Evolutionary conservation across 2,888 invertebrate genomes (phyloP).

Genomic region (Epirrita christyi): DNA sequence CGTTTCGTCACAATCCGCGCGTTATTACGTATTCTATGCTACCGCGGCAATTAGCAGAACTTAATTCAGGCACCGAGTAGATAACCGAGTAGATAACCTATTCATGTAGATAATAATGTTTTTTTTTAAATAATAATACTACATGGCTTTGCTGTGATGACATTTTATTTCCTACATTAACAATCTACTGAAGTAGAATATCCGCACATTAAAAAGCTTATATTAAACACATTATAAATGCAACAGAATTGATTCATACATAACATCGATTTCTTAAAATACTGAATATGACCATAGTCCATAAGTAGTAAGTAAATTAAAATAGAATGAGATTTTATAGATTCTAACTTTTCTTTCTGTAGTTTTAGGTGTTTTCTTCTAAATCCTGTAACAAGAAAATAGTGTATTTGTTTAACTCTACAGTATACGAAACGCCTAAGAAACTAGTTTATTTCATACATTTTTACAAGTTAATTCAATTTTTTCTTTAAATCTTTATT

Average conservation of each 20-base stretch:
- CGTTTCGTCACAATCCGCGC: no score
- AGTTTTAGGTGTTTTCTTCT: slow-evolving; percentile 36
- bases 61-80: no score
- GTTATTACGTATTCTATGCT: no score
- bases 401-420: not conserved
- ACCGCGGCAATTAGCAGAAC: no score
- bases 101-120: no score
- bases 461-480: no score
- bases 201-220: slow-evolving; percentile 18
- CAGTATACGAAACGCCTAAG: no score
- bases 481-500: no score
- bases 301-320: not conserved
- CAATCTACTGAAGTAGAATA: slow-evolving; percentile 20
- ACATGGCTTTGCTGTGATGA: not conserved
- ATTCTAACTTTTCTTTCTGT: slow-evolving; percentile 7
- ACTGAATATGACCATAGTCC: slow-evolving; percentile 9
- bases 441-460: no score
- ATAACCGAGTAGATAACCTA: no score
- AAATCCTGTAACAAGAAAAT: slow-evolving; percentile 35
- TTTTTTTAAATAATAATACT: no score
- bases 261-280: slow-evolving; percentile 21
- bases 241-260: slow-evolving; percentile 19
- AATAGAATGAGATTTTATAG: slow-evolving; percentile 19
- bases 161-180: slow-evolving; percentile 24
- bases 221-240: slow-evolving; percentile 23